A percentile compares a stretch with the other conserved stretches of the same genome.
Conservation (phyloP, 2,113 vertebrate species). For the Kryptolebias marmoratus region DNA sequence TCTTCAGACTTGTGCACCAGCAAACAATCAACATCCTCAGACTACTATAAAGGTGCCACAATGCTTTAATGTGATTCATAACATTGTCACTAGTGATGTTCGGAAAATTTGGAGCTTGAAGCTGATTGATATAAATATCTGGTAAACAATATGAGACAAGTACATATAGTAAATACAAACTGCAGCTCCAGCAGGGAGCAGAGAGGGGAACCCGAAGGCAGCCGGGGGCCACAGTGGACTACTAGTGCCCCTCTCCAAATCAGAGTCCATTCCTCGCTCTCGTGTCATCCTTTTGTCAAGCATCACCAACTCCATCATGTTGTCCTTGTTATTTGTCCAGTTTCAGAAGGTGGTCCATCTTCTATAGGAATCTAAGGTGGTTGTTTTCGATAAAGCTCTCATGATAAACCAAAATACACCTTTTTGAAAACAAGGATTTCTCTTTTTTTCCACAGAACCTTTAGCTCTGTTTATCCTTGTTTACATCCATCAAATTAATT, state of each 20-base stretch:
- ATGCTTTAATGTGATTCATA: constrained; percentile 75
- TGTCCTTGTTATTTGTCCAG: constrained; percentile 35
- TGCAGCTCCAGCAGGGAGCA: constrained; percentile 64
- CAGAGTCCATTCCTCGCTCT: constrained; percentile 58
- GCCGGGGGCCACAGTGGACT: constrained; percentile 37
- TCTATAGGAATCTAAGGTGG: constrained; percentile 53
- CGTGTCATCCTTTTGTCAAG: constrained; percentile 41
- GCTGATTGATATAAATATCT: constrained; percentile 76
- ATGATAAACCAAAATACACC: constrained; percentile 62
- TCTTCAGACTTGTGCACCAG: constrained; percentile 41
- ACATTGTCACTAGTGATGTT: constrained; percentile 70
- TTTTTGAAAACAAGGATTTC: constrained; percentile 62
- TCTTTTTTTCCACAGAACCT: constrained; percentile 43
- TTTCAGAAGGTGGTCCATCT: constrained; percentile 53
- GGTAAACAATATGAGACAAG: constrained; percentile 74
- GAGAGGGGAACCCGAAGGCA: constrained; percentile 57
- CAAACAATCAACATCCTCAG: constrained; percentile 61
- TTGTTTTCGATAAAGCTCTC: constrained; percentile 69
- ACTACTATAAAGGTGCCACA: constrained; percentile 72
- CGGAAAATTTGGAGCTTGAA: constrained; percentile 64
- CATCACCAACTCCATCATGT: constrained; percentile 38
- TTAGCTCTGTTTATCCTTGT: constrained; percentile 46
- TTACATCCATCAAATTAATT: constrained; percentile 52
- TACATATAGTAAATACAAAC: constrained; percentile 73
- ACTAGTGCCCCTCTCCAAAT: constrained; percentile 24